Conservation (phyloP, 2,797 vertebrate genomes). For the Mycteria americana region DNA sequence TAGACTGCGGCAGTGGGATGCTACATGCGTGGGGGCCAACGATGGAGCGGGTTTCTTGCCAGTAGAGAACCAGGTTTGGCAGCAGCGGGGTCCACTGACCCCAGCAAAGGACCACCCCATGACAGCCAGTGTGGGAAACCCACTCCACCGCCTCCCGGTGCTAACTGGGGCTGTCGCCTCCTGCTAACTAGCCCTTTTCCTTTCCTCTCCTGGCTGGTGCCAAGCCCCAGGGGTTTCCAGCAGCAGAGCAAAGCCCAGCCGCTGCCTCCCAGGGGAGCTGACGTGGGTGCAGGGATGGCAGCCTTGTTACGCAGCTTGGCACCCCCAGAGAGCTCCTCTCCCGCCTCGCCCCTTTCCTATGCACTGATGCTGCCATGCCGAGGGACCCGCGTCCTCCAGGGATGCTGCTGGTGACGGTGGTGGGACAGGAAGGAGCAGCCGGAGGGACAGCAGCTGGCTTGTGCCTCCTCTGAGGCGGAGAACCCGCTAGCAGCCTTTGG, state of each 20-base stretch:
- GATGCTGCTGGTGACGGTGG: slow-evolving; percentile 52
- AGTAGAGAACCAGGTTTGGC: neutral
- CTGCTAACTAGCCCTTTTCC: neutral
- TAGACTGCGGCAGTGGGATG: neutral
- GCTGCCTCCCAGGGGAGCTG: neutral
- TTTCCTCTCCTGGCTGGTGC: neutral
- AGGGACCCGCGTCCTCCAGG: neutral
- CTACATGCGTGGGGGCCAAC: fast-evolving
- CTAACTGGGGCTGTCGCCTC: neutral
- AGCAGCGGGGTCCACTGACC: neutral
- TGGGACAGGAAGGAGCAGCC: slow-evolving; percentile 52
- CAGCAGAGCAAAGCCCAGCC: neutral
- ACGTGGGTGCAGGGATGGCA: neutral
- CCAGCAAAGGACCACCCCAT: neutral
- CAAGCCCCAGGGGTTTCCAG: neutral
- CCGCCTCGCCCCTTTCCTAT: neutral
- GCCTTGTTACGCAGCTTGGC: neutral
- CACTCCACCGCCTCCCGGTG: neutral
- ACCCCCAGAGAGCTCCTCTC: slow-evolving; percentile 12
- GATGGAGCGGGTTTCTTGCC: neutral
- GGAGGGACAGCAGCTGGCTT: neutral
- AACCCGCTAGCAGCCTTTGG: neutral
- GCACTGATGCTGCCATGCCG: neutral
- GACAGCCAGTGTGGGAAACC: neutral
- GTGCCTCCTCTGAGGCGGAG: neutral